Evolutionary conservation across 2,888 invertebrate genomes (phyloP).

Genomic region (Spilosoma lubricipeda): DNA sequence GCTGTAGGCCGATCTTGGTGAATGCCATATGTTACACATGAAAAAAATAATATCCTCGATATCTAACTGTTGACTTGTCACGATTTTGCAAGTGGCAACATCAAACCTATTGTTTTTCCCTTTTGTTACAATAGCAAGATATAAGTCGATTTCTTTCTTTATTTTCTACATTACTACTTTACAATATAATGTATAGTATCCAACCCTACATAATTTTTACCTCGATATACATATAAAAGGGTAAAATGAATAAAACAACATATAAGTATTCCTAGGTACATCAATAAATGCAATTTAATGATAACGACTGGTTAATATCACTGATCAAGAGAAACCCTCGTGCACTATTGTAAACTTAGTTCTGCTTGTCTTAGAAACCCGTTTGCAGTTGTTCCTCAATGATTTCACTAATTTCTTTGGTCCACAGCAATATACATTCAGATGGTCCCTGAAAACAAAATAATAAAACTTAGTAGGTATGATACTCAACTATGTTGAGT

Average conservation of each 20-base stretch:
- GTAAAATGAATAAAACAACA: slow-evolving; percentile 1
- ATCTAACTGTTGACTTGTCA: no score
- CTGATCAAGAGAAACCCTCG: slow-evolving; percentile 76
- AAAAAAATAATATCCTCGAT: no score
- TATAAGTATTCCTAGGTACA: slow-evolving; percentile 2
- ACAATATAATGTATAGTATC: no score
- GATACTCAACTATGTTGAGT: no score
- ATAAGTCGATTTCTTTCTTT: no score
- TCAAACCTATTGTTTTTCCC: no score
- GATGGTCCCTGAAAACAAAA: slow-evolving; percentile 67
- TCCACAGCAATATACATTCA: slow-evolving; percentile 81
- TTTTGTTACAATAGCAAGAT: no score
- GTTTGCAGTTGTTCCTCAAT: slow-evolving; percentile 72
- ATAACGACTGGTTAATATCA: slow-evolving; percentile 35
- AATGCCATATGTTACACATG: no score
- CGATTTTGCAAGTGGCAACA: no score
- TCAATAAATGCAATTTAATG: slow-evolving; percentile 44
- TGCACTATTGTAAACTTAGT: slow-evolving; percentile 79
- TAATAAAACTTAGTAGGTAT: no score
- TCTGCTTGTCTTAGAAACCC: slow-evolving; percentile 66
- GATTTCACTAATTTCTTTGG: slow-evolving; percentile 82
- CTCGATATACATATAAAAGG: background rate
- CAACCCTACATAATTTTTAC: background rate
- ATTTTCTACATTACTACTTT: no score
- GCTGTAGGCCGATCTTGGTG: no score